Conservation (phyloP, 1,140 invertebrate genomes). For the Dolichoris vasculosae region DNA sequence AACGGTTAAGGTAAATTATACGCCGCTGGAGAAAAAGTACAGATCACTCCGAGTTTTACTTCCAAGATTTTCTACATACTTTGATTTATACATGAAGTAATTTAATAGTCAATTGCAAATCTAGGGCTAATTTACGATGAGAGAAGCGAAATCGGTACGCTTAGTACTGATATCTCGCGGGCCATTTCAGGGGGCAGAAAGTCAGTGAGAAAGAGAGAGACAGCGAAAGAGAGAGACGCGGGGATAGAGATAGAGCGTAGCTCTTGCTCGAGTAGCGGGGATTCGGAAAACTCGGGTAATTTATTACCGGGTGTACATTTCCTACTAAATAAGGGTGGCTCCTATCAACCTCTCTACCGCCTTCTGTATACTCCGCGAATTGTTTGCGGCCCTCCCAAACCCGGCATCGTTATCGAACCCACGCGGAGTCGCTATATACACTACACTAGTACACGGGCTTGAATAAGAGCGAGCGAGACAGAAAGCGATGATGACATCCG, state of each 20-base stretch:
- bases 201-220: neutral
- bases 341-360: constrained; percentile 55
- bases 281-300: constrained; percentile 62
- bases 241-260: constrained; percentile 20
- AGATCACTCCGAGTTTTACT: neutral
- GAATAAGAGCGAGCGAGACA: constrained; percentile 24
- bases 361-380: constrained; percentile 53
- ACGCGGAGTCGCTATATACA: constrained; percentile 8
- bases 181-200: neutral
- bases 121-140: constrained; percentile 41
- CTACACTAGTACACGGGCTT: neutral
- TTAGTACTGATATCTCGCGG: constrained; percentile 39
- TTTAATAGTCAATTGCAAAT: constrained; percentile 42
- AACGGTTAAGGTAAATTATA: constrained; percentile 27
- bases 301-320: constrained; percentile 65
- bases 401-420: constrained; percentile 54
- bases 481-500: constrained; percentile 41
- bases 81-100: constrained; percentile 29
- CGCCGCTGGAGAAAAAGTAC: neutral
- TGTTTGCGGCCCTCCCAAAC: constrained; percentile 53
- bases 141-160: constrained; percentile 27
- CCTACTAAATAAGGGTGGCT: constrained; percentile 66
- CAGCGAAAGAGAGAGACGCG: neutral
- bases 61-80: constrained; percentile 16
- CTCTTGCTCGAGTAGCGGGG: constrained; percentile 37